phyloP scores from a whole-genome alignment of 2,113 vertebrate genomes.

The Verasper variegatus region DNA sequence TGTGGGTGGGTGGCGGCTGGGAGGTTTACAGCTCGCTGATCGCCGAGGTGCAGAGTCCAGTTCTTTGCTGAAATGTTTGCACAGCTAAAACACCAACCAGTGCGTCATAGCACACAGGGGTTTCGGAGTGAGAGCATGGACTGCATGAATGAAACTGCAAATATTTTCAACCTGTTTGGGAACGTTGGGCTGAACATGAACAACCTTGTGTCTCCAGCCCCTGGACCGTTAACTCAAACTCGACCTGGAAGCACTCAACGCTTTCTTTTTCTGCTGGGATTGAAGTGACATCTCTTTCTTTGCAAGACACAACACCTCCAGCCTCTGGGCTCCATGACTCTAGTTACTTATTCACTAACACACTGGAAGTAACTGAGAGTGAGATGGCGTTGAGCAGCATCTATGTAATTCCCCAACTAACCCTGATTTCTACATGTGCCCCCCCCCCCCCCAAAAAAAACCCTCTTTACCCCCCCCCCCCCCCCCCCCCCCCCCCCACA shows the following conservation, averaged over 20 bases:
- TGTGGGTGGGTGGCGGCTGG: constrained; percentile 44
- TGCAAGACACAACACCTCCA: too few relatives aligned
- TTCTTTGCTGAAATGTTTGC: constrained; percentile 62
- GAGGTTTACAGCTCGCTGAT: constrained; percentile 48
- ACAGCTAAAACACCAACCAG: constrained; percentile 51
- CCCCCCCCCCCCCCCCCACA: constrained; percentile 25
- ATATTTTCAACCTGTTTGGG: constrained; percentile 3
- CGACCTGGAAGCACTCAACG: not conserved
- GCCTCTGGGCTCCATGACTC: too few relatives aligned
- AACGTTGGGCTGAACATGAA: not conserved
- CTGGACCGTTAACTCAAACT: too few relatives aligned
- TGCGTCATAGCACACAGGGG: constrained; percentile 56
- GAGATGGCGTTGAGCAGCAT: constrained; percentile 13
- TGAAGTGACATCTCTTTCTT: not conserved
- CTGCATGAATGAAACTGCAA: constrained; percentile 20
- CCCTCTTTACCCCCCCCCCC: not conserved
- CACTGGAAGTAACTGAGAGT: constrained; percentile 27
- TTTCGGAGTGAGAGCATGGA: constrained; percentile 37
- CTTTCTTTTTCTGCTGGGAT: not conserved
- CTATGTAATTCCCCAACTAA: constrained; percentile 31
- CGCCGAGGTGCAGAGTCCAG: constrained; percentile 70
- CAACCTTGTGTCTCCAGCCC: too few relatives aligned
- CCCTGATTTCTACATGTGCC: not conserved
- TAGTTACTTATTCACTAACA: not conserved
- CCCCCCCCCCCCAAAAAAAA: not conserved